Base-by-base conservation (phyloP, 1,140 invertebrate genomes). In the Calliopsis andreniformis region DNA sequence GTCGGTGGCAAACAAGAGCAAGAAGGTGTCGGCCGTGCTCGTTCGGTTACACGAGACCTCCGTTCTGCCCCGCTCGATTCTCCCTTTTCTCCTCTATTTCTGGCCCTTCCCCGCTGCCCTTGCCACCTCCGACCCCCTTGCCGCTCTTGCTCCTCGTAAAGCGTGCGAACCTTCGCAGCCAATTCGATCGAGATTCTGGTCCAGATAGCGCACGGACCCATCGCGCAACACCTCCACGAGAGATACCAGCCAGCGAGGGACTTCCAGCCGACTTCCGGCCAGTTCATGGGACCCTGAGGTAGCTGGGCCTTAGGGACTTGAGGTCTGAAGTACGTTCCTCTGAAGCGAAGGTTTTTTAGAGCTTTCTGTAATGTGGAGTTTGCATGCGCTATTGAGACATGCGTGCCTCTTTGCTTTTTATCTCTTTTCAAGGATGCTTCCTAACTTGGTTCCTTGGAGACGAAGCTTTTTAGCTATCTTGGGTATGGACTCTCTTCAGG, bases 1-100 rank as follows among this genome's bases (percentile, higher is more conserved):
- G 87, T 88, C 88, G 86, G 90, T 91, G 89, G 90, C 90, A 89
- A 91, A 91, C 89, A 91, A 91, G 90, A 91, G 90, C 90, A 91
- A 91, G 87, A 91, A 90, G 90, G 88, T 89, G 88, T 89, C 85
- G 80, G 78, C 71, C 84, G 86, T 79, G 85, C 85, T 83, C 76
- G 78, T 80, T 85, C 76, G 76, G 68, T 73, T 83, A 88, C 85
- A 88, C 83, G 87, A 80, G 82, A 86, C 68, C 71, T 76, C 45
- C 43, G 32, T 35, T 59, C 39, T 73, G 42, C 51, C 67, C 32
- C 55, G 49, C 70, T 42, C 66, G 32, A 28, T 49, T 47, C 68
- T 61, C 49, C 25, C 59, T 61, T 51, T 51, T 39, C 47, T 30
- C 42, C 23, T 18, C 62, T 45, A 30, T 43, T 64, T 5, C 58